phyloP scores from a whole-genome alignment of 1,140 invertebrate species.

The Aporrectodea caliginosa region DNA sequence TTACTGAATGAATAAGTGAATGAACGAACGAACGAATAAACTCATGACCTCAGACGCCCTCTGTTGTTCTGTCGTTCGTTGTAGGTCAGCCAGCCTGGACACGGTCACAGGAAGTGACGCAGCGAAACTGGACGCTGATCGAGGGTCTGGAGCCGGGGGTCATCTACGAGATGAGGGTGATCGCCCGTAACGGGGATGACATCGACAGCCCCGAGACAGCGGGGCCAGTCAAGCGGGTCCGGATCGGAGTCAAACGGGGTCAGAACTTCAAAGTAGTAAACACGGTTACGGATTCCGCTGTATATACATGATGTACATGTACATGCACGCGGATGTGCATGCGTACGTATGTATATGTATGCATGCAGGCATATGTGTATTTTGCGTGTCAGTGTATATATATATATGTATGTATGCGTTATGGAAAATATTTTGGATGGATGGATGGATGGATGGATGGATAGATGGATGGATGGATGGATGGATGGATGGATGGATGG shows the following conservation, averaged over 20 bases:
- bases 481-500: too few species aligned
- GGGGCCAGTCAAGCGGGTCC: slow-evolving; percentile 23
- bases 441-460: too few species aligned
- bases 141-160: slow-evolving; percentile 21
- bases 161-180: slow-evolving; percentile 29
- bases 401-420: not conserved
- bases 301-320: not conserved
- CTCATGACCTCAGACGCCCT: too few species aligned
- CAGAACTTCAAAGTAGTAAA: too few species aligned
- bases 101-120: slow-evolving; percentile 1
- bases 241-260: slow-evolving; percentile 31
- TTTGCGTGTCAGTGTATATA: not conserved
- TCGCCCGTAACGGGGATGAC: slow-evolving; percentile 24
- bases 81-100: slow-evolving; percentile 26
- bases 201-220: slow-evolving; percentile 10
- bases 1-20: too few species aligned
- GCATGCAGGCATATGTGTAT: not conserved
- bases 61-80: not conserved
- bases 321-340: too few species aligned
- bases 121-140: slow-evolving; percentile 26
- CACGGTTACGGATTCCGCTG: too few species aligned
- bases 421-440: too few species aligned
- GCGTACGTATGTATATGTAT: not conserved
- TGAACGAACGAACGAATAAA: too few species aligned
- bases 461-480: too few species aligned